Conservation (phyloP, 92 coral and sea anemone genomes). For the Pocillopora meandrina region DNA sequence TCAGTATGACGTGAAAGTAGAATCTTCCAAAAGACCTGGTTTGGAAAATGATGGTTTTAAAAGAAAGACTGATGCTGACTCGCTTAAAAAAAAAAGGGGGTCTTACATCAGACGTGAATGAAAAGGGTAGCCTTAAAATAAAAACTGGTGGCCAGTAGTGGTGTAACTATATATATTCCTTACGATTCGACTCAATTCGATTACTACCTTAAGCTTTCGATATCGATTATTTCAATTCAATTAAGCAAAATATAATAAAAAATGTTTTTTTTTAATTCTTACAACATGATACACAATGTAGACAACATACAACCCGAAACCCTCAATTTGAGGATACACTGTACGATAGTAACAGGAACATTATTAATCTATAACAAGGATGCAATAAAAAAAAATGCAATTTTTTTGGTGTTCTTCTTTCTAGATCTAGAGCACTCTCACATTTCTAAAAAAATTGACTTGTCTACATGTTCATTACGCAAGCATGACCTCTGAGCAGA, state of each 20-base stretch:
- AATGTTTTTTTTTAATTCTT: conserved; percentile 6
- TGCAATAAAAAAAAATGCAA: not conserved
- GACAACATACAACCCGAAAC: conserved; percentile 13
- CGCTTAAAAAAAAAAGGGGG: not conserved
- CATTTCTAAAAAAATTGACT: conserved; percentile 34
- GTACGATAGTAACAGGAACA: conserved; percentile 43
- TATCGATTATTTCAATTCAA: not conserved
- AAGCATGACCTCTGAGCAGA: conserved; percentile 28
- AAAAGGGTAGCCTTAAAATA: not conserved
- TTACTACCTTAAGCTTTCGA: conserved; percentile 1
- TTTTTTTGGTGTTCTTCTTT: not conserved
- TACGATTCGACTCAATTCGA: conserved; percentile 30
- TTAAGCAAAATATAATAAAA: conserved; percentile 10
- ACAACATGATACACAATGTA: conserved; percentile 15
- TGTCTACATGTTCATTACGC: conserved; percentile 44
- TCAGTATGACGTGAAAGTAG: not conserved
- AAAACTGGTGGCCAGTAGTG: not conserved
- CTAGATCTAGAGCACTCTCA: conserved; percentile 13
- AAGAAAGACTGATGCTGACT: not conserved
- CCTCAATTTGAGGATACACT: conserved; percentile 3
- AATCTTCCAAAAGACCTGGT: not conserved
- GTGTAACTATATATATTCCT: conserved; percentile 26
- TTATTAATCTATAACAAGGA: conserved; percentile 7
- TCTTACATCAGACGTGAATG: not conserved
- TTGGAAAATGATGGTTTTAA: not conserved